A percentile compares a stretch with the other conserved stretches of the same genome.
These are phyloP conservation scores for Mya arenaria DNA, from an alignment of 1,140 invertebrate genomes.

Conservation along the genomic window DNA sequence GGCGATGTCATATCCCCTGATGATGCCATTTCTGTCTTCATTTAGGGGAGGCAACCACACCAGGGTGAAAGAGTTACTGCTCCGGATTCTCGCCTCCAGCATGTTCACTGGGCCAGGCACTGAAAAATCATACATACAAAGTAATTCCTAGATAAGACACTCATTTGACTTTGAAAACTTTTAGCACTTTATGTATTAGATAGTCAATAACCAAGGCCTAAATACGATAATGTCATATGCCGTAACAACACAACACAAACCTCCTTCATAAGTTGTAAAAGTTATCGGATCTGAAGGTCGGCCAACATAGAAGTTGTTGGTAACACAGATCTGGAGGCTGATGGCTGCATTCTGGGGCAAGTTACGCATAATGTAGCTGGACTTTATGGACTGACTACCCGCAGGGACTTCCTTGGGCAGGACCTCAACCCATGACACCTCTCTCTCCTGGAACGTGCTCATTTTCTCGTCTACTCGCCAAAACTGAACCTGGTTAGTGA, in stretches of 20 bases:
- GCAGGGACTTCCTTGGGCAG: background rate
- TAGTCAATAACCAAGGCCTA: too few relatives aligned
- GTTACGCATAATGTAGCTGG: constrained; percentile 50
- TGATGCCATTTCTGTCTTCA: constrained; percentile 92
- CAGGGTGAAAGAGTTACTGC: constrained; percentile 93
- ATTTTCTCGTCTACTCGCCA: constrained; percentile 30
- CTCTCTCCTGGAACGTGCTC: constrained; percentile 42
- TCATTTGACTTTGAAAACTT: too few relatives aligned
- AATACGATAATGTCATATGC: too few relatives aligned
- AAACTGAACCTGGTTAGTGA: constrained; percentile 44
- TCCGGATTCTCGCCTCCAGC: constrained; percentile 92
- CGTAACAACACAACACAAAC: too few relatives aligned
- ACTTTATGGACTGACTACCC: background rate
- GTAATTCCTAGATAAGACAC: too few relatives aligned
- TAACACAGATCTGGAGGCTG: constrained; percentile 62
- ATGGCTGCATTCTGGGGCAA: constrained; percentile 63
- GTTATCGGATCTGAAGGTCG: too few relatives aligned
- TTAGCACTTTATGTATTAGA: too few relatives aligned
- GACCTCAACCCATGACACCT: background rate
- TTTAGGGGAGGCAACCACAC: constrained; percentile 94
- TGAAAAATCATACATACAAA: too few relatives aligned
- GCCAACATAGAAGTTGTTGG: constrained; percentile 70
- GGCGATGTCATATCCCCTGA: constrained; percentile 96
- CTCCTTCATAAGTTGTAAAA: too few relatives aligned
- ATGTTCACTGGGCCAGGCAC: constrained; percentile 93